These are phyloP conservation scores for Heliconius congener DNA, from an alignment of 1,140 invertebrate species.

Conservation along the genomic window DNA sequence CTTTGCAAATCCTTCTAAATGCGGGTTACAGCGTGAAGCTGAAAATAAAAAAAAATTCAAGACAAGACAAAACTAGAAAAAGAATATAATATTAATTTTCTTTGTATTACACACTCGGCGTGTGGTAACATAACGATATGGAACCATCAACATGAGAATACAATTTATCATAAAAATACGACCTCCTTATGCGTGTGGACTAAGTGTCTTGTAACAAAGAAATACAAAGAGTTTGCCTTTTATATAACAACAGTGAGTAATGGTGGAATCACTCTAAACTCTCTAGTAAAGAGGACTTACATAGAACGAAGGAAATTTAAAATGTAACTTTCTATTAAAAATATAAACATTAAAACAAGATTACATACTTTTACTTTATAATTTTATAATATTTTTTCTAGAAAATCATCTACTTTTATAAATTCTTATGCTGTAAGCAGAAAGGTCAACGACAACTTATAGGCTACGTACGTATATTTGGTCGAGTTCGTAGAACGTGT, in stretches of 20 bases:
- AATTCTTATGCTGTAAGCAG: constrained; percentile 26
- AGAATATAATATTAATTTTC: neutral
- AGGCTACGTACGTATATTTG: constrained; percentile 48
- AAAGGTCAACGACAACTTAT: constrained; percentile 51
- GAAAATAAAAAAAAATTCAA: neutral
- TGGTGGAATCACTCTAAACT: constrained; percentile 37
- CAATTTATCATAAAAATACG: constrained; percentile 32
- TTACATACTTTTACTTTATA: too few species aligned
- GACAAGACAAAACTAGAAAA: neutral
- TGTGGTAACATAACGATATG: neutral
- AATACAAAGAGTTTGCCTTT: constrained; percentile 42
- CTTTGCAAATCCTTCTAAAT: too few species aligned
- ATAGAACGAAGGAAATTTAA: constrained; percentile 16
- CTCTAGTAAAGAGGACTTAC: constrained; percentile 33
- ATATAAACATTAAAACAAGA: too few species aligned
- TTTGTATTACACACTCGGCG: neutral
- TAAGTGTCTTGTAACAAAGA: constrained; percentile 38
- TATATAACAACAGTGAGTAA: constrained; percentile 37
- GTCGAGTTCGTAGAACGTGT: constrained; percentile 40
- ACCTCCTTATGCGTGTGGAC: constrained; percentile 30
- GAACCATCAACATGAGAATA: constrained; percentile 21
- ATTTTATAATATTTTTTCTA: too few species aligned
- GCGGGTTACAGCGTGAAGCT: too few species aligned
- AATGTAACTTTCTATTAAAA: neutral
- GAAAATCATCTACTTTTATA: too few species aligned